These are phyloP conservation scores for Micoletzkya japonica DNA, from an alignment of 2,888 invertebrate species.

Conservation along the genomic window DNA sequence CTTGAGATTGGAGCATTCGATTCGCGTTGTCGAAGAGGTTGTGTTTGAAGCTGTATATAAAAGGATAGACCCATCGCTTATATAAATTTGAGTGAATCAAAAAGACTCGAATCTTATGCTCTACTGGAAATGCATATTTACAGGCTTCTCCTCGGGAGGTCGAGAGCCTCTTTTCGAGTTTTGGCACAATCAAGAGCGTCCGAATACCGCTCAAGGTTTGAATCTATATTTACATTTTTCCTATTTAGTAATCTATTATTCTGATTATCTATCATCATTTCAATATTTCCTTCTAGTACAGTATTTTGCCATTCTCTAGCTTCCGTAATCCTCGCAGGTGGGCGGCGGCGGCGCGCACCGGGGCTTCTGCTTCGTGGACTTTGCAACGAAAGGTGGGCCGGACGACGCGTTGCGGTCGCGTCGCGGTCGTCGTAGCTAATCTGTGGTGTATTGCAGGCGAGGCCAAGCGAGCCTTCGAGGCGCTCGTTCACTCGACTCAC, in stretches of 20 bases:
- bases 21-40: too few relatives aligned
- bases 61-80: too few relatives aligned
- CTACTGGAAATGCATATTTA: too few relatives aligned
- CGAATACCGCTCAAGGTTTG: conserved; percentile 89
- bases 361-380: conserved; percentile 96
- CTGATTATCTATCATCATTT: too few relatives aligned
- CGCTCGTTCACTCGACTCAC: conserved; percentile 83
- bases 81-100: too few relatives aligned
- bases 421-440: not conserved
- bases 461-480: conserved; percentile 89
- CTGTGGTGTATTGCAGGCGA: conserved; percentile 70
- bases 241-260: too few relatives aligned
- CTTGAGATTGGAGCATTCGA: too few relatives aligned
- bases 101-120: too few relatives aligned
- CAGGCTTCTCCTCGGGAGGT: conserved; percentile 64
- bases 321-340: conserved; percentile 29
- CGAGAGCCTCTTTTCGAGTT: conserved; percentile 73
- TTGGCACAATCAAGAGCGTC: conserved; percentile 87
- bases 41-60: too few relatives aligned
- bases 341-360: conserved; percentile 72
- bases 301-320: not conserved
- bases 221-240: too few relatives aligned
- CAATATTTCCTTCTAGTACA: conserved; percentile 65
- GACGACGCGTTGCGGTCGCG: not conserved
- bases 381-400: conserved; percentile 73